Conservation (phyloP, 2,113 vertebrate species). For the Lutjanus erythropterus region DNA sequence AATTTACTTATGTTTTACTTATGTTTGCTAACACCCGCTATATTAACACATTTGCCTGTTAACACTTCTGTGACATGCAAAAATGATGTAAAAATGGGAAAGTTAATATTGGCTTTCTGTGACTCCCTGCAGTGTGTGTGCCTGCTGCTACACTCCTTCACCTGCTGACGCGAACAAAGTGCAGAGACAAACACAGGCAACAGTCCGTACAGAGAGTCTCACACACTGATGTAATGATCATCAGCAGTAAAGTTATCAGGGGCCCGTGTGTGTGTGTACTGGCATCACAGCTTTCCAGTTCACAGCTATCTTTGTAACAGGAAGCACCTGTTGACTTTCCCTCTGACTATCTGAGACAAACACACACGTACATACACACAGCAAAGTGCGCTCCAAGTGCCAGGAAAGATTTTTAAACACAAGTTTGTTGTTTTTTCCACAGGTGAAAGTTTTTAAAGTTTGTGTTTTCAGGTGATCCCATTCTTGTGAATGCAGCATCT, state of each 20-base stretch:
- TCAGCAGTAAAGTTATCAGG: not conserved
- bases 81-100: not conserved
- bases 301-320: not conserved
- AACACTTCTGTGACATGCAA: not conserved
- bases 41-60: not conserved
- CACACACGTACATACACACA: not conserved
- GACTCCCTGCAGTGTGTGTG: not conserved
- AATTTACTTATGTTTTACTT: not conserved
- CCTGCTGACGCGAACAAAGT: too few species aligned
- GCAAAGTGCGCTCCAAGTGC: not conserved
- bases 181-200: too few species aligned
- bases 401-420: slow-evolving; percentile 15
- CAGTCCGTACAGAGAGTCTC: too few species aligned
- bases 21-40: not conserved
- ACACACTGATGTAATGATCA: not conserved
- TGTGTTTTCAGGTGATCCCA: too few species aligned
- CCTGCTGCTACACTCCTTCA: too few species aligned
- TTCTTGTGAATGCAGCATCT: too few species aligned
- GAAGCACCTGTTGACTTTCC: slow-evolving; percentile 37
- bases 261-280: not conserved
- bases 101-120: not conserved
- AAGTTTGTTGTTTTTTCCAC: not conserved
- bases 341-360: slow-evolving; percentile 1
- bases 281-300: slow-evolving; percentile 4
- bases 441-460: not conserved